These are phyloP conservation scores for Emydocephalus ijimae DNA, from an alignment of 2,113 vertebrate genomes.

Conservation along the genomic window DNA sequence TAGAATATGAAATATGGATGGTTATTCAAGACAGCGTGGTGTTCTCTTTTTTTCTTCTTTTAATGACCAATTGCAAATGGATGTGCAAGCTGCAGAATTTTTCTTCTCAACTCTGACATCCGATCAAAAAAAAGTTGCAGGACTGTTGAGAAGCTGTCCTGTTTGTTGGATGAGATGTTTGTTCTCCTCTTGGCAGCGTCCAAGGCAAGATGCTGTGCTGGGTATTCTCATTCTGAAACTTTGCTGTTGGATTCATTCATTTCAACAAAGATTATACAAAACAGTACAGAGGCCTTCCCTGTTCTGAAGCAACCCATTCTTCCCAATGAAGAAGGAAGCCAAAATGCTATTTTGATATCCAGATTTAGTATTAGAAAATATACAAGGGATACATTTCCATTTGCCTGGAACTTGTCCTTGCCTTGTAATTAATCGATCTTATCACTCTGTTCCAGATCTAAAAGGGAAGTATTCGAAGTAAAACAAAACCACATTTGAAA, in stretches of 20 bases:
- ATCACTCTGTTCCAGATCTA: neutral
- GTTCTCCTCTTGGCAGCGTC: conserved; percentile 13
- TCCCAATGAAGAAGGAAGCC: conserved; percentile 38
- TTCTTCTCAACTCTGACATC: neutral
- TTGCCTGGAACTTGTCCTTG: conserved; percentile 26
- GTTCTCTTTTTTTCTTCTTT: neutral
- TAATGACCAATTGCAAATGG: neutral
- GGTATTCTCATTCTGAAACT: conserved; percentile 10
- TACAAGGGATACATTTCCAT: neutral
- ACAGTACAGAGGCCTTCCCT: conserved; percentile 20
- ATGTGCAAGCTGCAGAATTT: neutral
- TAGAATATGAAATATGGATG: neutral
- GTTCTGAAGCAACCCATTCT: conserved; percentile 32
- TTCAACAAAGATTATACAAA: conserved; percentile 21
- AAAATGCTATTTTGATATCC: conserved; percentile 51
- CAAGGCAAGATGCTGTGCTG: conserved; percentile 29
- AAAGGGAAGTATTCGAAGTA: neutral
- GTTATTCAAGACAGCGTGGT: neutral
- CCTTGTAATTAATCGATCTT: conserved; percentile 33
- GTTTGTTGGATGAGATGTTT: conserved; percentile 1
- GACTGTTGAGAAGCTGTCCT: neutral
- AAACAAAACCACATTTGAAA: conserved; percentile 22
- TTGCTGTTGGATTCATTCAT: neutral
- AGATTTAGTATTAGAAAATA: conserved; percentile 36
- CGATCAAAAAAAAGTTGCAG: rapidly evolving